Percentiles rank a stretch among this genome's conserved stretches.
Conservation (phyloP, 2,113 vertebrate genomes). For the Eleginops maclovinus region DNA sequence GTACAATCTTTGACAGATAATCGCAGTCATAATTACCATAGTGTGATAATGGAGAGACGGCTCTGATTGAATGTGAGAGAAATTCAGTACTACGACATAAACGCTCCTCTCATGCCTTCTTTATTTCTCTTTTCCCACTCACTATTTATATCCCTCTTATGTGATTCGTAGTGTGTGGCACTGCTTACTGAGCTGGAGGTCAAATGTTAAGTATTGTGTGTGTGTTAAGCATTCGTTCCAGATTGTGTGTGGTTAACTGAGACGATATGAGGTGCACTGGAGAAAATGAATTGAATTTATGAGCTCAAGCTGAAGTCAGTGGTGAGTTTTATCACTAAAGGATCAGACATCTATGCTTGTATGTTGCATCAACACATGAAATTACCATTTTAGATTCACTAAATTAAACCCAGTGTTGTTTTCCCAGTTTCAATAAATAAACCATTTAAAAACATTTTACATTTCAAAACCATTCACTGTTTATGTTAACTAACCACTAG, state of each 20-base stretch:
- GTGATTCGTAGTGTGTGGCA: constrained; percentile 61
- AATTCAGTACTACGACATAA: constrained; percentile 42
- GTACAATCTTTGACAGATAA: constrained; percentile 61
- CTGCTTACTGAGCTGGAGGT: constrained; percentile 68
- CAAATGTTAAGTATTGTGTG: constrained; percentile 79
- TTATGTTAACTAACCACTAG: neutral
- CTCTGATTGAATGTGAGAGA: constrained; percentile 65
- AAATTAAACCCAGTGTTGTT: too few species aligned
- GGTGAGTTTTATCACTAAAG: neutral
- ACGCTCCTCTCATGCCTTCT: neutral
- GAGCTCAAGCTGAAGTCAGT: constrained; percentile 25
- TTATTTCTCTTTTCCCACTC: constrained; percentile 34
- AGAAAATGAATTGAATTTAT: constrained; percentile 46
- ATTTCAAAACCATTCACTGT: too few species aligned
- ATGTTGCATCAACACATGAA: neutral
- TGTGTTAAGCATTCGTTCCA: constrained; percentile 70
- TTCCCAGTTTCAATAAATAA: too few species aligned
- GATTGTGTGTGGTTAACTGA: constrained; percentile 66
- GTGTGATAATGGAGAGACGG: constrained; percentile 52
- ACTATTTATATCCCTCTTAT: constrained; percentile 51
- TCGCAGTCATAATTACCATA: constrained; percentile 63
- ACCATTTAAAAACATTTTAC: too few species aligned
- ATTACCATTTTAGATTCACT: neutral
- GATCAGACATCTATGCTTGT: neutral
- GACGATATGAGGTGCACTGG: constrained; percentile 56